Evolutionary conservation across 2,797 vertebrate species (phyloP).

Genomic region (Numenius phaeopus): DNA sequence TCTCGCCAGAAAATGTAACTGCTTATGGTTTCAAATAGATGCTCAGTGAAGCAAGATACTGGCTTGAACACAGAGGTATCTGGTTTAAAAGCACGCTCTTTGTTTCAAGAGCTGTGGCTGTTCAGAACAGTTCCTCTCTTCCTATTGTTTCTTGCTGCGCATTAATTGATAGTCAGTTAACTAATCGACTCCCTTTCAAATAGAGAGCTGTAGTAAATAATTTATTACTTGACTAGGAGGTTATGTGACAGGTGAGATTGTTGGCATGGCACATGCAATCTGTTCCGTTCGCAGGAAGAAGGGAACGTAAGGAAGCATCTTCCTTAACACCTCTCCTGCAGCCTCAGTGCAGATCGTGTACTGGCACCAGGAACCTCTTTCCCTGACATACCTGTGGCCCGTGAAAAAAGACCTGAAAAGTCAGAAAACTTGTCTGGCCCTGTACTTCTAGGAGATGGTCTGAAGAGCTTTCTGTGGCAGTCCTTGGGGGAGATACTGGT

Average conservation of each 20-base stretch:
- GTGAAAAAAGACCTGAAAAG: not conserved
- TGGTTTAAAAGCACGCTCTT: not conserved
- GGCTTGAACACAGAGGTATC: not conserved
- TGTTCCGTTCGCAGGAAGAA: not conserved
- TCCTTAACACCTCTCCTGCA: not conserved
- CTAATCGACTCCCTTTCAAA: slow-evolving; percentile 2
- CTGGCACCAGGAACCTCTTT: not conserved
- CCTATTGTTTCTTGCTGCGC: not conserved
- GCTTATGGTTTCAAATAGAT: not conserved
- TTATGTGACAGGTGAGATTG: not conserved
- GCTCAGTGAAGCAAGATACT: not conserved
- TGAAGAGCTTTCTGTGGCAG: not conserved
- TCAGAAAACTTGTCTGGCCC: not conserved
- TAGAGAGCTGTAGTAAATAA: not conserved
- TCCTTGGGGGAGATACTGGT: not conserved
- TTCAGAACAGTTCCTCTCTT: not conserved
- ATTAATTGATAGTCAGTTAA: not conserved
- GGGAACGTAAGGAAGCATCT: not conserved
- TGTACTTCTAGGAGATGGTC: not conserved
- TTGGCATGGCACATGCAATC: not conserved
- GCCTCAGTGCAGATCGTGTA: not conserved
- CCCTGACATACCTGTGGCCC: not conserved
- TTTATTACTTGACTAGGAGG: not conserved
- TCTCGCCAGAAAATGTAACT: not conserved
- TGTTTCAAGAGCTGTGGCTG: not conserved